phyloP scores from a whole-genome alignment of 2,888 invertebrate species.

The Stenchaetothrips biformis region DNA sequence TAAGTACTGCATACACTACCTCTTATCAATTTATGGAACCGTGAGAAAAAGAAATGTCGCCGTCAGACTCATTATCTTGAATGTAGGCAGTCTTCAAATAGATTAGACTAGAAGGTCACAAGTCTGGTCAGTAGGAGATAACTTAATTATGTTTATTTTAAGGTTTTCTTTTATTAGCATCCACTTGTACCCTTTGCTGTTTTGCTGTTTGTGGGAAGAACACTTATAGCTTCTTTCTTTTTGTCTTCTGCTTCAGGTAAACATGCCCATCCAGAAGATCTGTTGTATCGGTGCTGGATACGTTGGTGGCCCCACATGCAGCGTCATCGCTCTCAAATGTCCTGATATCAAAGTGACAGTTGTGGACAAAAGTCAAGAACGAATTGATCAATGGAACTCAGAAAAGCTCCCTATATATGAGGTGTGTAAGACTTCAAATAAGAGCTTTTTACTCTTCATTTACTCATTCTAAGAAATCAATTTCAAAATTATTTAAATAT shows the following conservation, averaged over 20 bases:
- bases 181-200: neutral
- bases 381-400: conserved; percentile 97
- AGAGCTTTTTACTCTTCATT: neutral
- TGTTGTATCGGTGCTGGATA: conserved; percentile 99
- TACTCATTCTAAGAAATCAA: conserved; percentile 12
- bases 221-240: neutral
- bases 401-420: conserved; percentile 98
- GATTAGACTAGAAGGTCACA: neutral
- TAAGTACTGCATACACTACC: no score
- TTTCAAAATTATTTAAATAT: conserved; percentile 21
- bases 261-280: conserved; percentile 75
- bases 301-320: conserved; percentile 98
- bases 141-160: no score
- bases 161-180: neutral
- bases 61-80: neutral
- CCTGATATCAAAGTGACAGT: conserved; percentile 92
- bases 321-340: conserved; percentile 95
- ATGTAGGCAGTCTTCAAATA: neutral
- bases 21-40: no score
- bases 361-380: conserved; percentile 84
- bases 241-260: neutral
- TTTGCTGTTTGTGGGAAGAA: neutral
- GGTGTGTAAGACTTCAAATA: conserved; percentile 39
- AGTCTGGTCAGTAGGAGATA: neutral
- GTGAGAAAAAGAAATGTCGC: neutral